These are phyloP conservation scores for Paramormyrops hopkinsi DNA, from an alignment of 2,797 vertebrate genomes.

Conservation along the genomic window DNA sequence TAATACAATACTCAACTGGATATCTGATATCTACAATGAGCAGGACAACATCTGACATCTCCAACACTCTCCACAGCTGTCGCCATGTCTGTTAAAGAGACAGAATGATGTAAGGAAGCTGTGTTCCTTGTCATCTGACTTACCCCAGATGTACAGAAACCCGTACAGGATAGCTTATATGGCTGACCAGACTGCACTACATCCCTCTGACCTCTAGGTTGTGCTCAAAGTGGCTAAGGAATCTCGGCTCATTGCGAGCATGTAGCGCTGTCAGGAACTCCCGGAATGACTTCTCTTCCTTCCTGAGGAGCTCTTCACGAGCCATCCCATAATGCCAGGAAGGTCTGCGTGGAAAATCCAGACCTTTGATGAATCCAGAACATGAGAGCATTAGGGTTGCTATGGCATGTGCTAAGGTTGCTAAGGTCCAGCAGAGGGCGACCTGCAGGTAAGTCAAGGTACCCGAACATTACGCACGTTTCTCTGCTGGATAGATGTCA, in stretches of 20 bases:
- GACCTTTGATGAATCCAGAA: conserved; percentile 51
- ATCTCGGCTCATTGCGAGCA: conserved; percentile 65
- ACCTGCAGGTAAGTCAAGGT: neutral
- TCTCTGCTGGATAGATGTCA: conserved; percentile 71
- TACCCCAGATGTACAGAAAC: neutral
- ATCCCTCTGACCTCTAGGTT: conserved; percentile 75
- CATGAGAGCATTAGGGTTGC: neutral
- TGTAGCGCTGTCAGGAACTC: conserved; percentile 75
- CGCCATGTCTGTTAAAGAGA: conserved; percentile 75
- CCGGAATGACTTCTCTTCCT: conserved; percentile 78
- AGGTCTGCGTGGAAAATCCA: conserved; percentile 80
- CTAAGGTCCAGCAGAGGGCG: neutral
- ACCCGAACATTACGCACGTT: conserved; percentile 45
- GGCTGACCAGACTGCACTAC: too few species aligned
- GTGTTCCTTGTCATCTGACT: neutral
- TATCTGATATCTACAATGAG: conserved; percentile 86
- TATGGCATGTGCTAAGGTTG: neutral
- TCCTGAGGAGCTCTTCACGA: conserved; percentile 70
- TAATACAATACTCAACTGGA: conserved; percentile 57
- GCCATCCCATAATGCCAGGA: conserved; percentile 85
- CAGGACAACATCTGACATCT: conserved; percentile 87
- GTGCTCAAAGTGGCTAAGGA: conserved; percentile 88
- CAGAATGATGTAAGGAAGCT: neutral
- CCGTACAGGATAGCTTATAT: neutral
- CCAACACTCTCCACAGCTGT: conserved; percentile 87